Evolutionary conservation across 2,888 invertebrate species (phyloP).

Genomic region (Molanna angustata): DNA sequence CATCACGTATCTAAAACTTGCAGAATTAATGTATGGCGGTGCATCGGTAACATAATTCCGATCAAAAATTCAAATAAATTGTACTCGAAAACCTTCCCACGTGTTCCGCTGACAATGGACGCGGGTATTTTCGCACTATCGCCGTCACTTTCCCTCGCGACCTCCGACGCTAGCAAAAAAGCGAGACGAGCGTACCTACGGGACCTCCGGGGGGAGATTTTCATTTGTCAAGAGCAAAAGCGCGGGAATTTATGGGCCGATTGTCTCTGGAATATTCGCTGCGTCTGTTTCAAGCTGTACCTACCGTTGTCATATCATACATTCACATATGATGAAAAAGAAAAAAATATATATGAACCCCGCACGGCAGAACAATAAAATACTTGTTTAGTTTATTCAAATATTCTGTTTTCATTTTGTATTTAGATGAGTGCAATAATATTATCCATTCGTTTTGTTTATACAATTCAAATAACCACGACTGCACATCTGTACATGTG

Average conservation of each 20-base stretch:
- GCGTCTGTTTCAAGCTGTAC: constrained; percentile 13
- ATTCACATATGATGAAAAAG: too few species aligned
- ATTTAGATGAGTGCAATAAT: too few species aligned
- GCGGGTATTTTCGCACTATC: constrained; percentile 27
- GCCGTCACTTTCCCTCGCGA: constrained; percentile 15
- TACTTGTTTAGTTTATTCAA: too few species aligned
- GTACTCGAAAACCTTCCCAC: constrained; percentile 25
- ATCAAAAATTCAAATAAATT: constrained; percentile 32
- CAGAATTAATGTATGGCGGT: too few species aligned
- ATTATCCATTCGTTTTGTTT: too few species aligned
- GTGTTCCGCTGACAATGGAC: constrained; percentile 28
- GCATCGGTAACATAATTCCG: constrained; percentile 30
- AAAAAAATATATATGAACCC: too few species aligned
- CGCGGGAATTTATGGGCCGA: constrained; percentile 30
- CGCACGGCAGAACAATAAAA: too few species aligned
- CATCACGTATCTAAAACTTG: too few species aligned
- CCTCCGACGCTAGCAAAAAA: neutral
- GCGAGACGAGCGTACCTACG: constrained; percentile 3
- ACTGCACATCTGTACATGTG: too few species aligned
- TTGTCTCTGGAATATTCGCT: constrained; percentile 29
- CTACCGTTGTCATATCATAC: too few species aligned
- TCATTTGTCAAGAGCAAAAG: constrained; percentile 28
- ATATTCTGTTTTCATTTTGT: too few species aligned
- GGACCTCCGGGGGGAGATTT: constrained; percentile 16
- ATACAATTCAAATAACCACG: too few species aligned